Base-by-base conservation (phyloP, 2,113 vertebrate genomes). In the Balaeniceps rex region DNA sequence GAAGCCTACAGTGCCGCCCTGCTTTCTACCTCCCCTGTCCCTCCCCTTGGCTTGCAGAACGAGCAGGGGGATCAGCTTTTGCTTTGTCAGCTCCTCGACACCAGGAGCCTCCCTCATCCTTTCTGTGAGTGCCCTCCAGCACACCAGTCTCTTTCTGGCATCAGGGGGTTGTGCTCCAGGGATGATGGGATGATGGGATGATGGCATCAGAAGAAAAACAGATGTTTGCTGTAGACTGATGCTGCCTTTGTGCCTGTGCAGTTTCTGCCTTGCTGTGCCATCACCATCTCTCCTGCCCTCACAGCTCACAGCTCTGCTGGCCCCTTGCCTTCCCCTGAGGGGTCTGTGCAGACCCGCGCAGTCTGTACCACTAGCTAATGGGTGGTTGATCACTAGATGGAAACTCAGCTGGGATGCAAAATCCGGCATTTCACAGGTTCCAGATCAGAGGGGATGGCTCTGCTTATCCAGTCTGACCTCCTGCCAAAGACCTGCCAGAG, bases 111-210 rank as follows among this genome's bases (percentile, higher is more conserved):
- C 14, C 29, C 33, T 34, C 1, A 0, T 78, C 38, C 58, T 42
- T 60, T 38, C 78, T 29, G 47, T 40, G 49, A 72, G 71, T 10
- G 36, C 12, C 19, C 31, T 33, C 38, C 49, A 40, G 63, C n/a
- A 42, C 42, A 19, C 13, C 19, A 29, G 13, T 28, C 40, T 52
- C 31, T 40, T 69, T 14, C 58, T 64, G 54, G 24, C 44, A 19
- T 3, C 1, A 5, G 23, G 33, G 31, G 34, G 12, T 12, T 65
- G 52, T 60, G 58, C 29, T 61, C 7, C 42, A 9, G 52, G 87
- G 31, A 24, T 0, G 2, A 4, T 11, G 52, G 87, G 31, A 24
- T 0, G 2, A 4, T 11, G 75, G 33, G 42, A 14, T 22, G 66
- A 8, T 28, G 47, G 71, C 29, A 33, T n/a, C 44, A 34, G 83